Evolutionary conservation across 2,797 vertebrate species (phyloP), one percentile per base, ranked within the genome.

Genomic region (Karalla daura): DNA sequence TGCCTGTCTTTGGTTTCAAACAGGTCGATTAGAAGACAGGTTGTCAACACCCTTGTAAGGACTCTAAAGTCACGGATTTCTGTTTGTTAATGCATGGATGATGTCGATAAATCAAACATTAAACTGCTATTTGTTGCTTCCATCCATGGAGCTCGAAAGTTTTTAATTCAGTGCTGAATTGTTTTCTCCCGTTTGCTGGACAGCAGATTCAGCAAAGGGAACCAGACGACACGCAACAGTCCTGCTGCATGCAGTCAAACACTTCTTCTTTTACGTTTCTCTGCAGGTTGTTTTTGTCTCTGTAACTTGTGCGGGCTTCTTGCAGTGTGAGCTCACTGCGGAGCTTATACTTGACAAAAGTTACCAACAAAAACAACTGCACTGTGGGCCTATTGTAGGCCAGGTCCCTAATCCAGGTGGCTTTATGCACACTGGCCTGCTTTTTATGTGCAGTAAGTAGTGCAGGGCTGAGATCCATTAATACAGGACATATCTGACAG

Each of bases 311-410:
- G 33, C 56, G 17, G 17, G 67, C 2, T 44, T 39, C n/a, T 27
- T 49, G 25, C 50, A 50, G 5, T 14, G 50, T 55, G 41, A 70
- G 13, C 43, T 49, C 46, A 71, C 7, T 33, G 63, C 40, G 56
- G 40, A 74, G 50, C 10, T 53, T 32, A 44, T 35, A 32, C 32
- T 14, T 27, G 23, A 18, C 15, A 52, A 44, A 46, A 65, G 49
- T 50, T n/a, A n/a, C n/a, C n/a, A n/a, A 40, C 25, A 43, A 27
- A 63, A 39, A 7, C 0, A 52, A 36, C 23, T 28, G 32, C 49
- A 52, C 12, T 49, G 18, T 30, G 40, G 25, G 14, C 8, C 13
- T 49, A 5, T 35, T 56, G 11, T 13, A 49, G 15, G 23, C 5
- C 25, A 73, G 55, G 23, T 20, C 58, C 43, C 20, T 70, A 2